Conservation (phyloP, 2,113 vertebrate genomes). For the Phyllostomus hastatus region DNA sequence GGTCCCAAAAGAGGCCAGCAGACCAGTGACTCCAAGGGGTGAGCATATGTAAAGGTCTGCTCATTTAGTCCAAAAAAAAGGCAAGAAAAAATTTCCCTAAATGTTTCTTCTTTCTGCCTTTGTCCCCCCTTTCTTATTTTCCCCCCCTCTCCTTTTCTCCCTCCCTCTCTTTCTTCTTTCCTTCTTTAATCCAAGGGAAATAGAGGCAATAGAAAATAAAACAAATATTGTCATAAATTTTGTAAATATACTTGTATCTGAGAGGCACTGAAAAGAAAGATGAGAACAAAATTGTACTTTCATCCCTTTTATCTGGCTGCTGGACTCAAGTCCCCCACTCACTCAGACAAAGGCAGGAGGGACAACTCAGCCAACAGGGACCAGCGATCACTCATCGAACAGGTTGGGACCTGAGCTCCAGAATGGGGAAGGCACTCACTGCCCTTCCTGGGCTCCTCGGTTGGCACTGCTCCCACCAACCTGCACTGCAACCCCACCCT, state of each 20-base stretch:
- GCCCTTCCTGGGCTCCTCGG: neutral
- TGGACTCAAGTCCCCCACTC: neutral
- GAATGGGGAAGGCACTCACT: too few relatives aligned
- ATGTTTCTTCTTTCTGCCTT: neutral
- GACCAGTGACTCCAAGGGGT: too few relatives aligned
- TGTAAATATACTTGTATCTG: neutral
- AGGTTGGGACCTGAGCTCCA: neutral
- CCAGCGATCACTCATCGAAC: neutral
- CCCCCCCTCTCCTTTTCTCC: neutral
- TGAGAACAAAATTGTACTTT: neutral
- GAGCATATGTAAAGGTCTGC: neutral
- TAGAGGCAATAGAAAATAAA: neutral
- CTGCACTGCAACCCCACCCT: neutral
- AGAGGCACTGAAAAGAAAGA: slow-evolving; percentile 1
- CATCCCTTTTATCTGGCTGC: neutral
- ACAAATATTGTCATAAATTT: neutral
- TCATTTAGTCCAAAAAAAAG: neutral
- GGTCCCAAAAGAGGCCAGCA: neutral
- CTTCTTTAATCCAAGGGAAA: neutral
- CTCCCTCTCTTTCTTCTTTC: neutral
- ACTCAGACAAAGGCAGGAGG: neutral
- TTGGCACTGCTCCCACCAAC: neutral
- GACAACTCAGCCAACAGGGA: neutral
- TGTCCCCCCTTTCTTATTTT: neutral
- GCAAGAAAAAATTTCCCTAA: neutral